These are phyloP conservation scores for Hydrozoanthus gracilis DNA, from an alignment of 92 coral and sea anemone genomes.

Conservation along the genomic window DNA sequence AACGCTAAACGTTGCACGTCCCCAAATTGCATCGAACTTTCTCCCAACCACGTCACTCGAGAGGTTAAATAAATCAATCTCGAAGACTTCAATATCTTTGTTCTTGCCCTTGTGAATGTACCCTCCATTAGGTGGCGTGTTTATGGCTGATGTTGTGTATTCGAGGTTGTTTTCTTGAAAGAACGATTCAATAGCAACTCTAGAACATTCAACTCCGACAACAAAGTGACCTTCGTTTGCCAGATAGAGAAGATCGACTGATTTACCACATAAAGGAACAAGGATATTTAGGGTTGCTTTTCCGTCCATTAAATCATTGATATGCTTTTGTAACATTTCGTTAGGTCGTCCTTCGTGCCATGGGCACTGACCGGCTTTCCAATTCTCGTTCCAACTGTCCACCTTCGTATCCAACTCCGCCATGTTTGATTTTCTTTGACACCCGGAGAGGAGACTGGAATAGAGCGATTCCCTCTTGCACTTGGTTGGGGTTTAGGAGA, in stretches of 20 bases:
- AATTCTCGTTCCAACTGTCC: background rate
- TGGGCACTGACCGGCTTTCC: background rate
- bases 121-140: conserved; percentile 56
- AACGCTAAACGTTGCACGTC: conserved; percentile 51
- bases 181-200: conserved; percentile 46
- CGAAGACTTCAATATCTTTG: conserved; percentile 29
- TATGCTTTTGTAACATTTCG: conserved; percentile 38
- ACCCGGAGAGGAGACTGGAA: background rate
- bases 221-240: conserved; percentile 63
- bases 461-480: background rate
- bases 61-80: conserved; percentile 15
- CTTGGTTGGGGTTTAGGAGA: too few species aligned
- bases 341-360: conserved; percentile 1
- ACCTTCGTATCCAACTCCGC: background rate
- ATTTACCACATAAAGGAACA: too few species aligned
- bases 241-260: conserved; percentile 24
- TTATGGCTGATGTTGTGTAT: conserved; percentile 51
- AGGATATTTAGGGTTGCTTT: background rate
- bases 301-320: conserved; percentile 43
- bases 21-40: conserved; percentile 56
- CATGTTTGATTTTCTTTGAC: background rate
- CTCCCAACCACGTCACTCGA: conserved; percentile 46
- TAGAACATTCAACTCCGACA: conserved; percentile 46
- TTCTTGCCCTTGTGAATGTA: conserved; percentile 59
- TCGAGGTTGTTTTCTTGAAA: conserved; percentile 51